Percentiles rank a stretch among this genome's conserved stretches.
Conservation (phyloP, 2,113 vertebrate genomes). For the Columbina picui region DNA sequence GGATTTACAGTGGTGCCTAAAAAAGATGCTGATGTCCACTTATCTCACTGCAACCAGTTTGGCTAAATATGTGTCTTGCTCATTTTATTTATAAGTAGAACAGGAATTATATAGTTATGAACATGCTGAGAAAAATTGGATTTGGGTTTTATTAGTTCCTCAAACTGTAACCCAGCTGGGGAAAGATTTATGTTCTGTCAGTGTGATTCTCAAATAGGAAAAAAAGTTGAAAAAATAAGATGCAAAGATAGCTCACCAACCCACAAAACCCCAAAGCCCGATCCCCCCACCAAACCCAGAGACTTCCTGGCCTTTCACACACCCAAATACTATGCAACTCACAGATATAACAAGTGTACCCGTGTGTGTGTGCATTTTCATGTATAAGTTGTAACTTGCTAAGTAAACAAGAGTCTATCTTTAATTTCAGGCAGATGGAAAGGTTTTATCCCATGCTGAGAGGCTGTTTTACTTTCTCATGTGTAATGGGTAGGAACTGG, state of each 20-base stretch:
- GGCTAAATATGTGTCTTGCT: neutral
- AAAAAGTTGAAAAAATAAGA: neutral
- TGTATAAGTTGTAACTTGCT: neutral
- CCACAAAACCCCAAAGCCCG: neutral
- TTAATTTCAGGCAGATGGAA: neutral
- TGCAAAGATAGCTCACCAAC: neutral
- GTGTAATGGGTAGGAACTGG: neutral
- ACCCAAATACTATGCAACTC: neutral
- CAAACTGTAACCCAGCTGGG: neutral
- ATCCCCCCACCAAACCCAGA: neutral
- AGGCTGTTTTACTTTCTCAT: neutral
- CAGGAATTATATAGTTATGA: neutral
- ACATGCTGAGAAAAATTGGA: neutral
- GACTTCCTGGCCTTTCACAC: neutral
- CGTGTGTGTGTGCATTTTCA: neutral
- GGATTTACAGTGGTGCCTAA: neutral
- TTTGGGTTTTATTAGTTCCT: slow-evolving; percentile 6
- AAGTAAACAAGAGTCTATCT: neutral
- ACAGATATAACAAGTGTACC: accelerated
- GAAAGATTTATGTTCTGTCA: slow-evolving; percentile 16
- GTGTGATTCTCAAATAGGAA: slow-evolving; percentile 11
- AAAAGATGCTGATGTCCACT: neutral
- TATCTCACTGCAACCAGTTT: neutral
- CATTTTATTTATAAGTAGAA: neutral
- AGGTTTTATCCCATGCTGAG: neutral